Percentiles rank a stretch among this genome's conserved stretches.
These are phyloP conservation scores for Drosophila subpulchrella DNA, from an alignment of 1,140 invertebrate genomes.

Conservation along the genomic window DNA sequence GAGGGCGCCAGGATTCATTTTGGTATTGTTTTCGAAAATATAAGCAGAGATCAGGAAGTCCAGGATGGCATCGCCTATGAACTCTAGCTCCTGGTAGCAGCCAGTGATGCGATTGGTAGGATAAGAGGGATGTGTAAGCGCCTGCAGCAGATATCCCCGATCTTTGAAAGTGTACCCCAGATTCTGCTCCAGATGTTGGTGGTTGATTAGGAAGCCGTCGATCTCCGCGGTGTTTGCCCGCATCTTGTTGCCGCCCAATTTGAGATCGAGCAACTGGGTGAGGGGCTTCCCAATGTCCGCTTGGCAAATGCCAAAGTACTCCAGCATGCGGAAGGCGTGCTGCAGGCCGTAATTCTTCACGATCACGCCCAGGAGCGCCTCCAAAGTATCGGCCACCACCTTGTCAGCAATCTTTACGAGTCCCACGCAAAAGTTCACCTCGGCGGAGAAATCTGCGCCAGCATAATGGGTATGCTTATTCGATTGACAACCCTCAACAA, in stretches of 20 bases:
- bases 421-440: constrained; percentile 56
- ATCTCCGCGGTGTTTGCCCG: constrained; percentile 75
- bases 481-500: constrained; percentile 40
- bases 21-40: constrained; percentile 90
- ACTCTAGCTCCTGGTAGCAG: constrained; percentile 97
- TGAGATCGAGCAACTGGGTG: constrained; percentile 74
- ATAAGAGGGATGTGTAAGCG: constrained; percentile 97
- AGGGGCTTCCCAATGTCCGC: constrained; percentile 80
- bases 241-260: constrained; percentile 73
- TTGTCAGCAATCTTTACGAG: constrained; percentile 55
- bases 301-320: constrained; percentile 90
- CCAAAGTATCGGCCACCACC: constrained; percentile 91
- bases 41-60: constrained; percentile 96
- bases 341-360: constrained; percentile 86
- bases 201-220: constrained; percentile 85
- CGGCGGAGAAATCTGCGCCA: constrained; percentile 30
- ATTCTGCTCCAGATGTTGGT: constrained; percentile 86
- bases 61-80: constrained; percentile 97
- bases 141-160: constrained; percentile 89
- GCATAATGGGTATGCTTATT: constrained; percentile 38
- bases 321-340: constrained; percentile 87
- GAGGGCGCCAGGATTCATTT: constrained; percentile 92
- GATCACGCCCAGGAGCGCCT: constrained; percentile 93
- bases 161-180: constrained; percentile 89
- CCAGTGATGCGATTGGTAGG: constrained; percentile 93